A percentile compares a stretch with the other conserved stretches of the same genome.
Evolutionary conservation across 2,888 invertebrate genomes (phyloP).

Genomic region (Leucoma salicis): DNA sequence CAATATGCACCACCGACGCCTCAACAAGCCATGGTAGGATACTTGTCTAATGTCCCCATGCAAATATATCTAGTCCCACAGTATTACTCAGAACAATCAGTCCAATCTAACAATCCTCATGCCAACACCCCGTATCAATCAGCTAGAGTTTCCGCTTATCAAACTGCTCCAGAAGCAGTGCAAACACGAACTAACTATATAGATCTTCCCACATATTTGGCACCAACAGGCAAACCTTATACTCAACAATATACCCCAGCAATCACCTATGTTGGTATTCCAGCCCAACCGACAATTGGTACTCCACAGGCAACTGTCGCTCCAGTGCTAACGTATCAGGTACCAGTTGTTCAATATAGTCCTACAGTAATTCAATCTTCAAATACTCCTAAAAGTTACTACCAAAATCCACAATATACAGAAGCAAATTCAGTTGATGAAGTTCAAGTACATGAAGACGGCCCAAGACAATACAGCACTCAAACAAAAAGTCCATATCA

Average conservation of each 20-base stretch:
- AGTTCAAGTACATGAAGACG: slow-evolving; percentile 46
- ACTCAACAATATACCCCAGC: slow-evolving; percentile 48
- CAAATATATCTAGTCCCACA: slow-evolving; percentile 74
- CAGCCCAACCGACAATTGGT: slow-evolving; percentile 52
- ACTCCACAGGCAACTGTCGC: slow-evolving; percentile 50
- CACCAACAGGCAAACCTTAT: slow-evolving; percentile 54
- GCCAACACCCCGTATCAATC: slow-evolving; percentile 47
- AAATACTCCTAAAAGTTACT: slow-evolving; percentile 49
- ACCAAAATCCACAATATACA: slow-evolving; percentile 47
- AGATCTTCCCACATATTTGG: slow-evolving; percentile 55
- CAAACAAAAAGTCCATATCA: slow-evolving; percentile 51
- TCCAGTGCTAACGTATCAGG: slow-evolving; percentile 56
- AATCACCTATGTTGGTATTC: slow-evolving; percentile 55
- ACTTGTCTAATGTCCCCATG: slow-evolving; percentile 72
- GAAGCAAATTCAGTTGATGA: slow-evolving; percentile 58
- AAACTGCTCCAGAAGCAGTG: slow-evolving; percentile 47
- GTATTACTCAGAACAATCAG: slow-evolving; percentile 57
- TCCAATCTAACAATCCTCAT: slow-evolving; percentile 38
- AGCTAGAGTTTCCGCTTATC: slow-evolving; percentile 41
- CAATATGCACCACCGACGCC: slow-evolving; percentile 41
- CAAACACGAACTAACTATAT: slow-evolving; percentile 59
- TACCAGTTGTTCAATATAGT: slow-evolving; percentile 56
- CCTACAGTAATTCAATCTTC: slow-evolving; percentile 49
- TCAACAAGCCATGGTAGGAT: slow-evolving; percentile 69
- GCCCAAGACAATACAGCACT: slow-evolving; percentile 49